phyloP scores from a whole-genome alignment of 2,797 vertebrate genomes.

The Petrocephalus sullivani region DNA sequence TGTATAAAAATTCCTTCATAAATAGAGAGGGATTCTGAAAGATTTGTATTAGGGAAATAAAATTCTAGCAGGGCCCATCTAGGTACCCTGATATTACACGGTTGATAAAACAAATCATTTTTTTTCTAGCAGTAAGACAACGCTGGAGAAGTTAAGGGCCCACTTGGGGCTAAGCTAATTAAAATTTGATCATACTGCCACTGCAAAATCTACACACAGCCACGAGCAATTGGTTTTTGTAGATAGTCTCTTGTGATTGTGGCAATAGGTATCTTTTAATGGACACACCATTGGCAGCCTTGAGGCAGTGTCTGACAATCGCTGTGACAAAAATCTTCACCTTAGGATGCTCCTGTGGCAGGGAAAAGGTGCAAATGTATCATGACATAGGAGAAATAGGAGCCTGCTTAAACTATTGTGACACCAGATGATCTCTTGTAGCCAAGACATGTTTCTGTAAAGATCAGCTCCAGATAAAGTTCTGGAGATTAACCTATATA shows the following conservation, averaged over 20 bases:
- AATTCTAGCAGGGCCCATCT: neutral
- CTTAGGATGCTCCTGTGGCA: neutral
- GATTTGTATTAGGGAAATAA: neutral
- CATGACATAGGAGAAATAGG: neutral
- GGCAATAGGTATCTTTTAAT: conserved; percentile 9
- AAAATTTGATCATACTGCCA: conserved; percentile 3
- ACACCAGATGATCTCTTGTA: neutral
- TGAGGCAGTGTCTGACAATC: neutral
- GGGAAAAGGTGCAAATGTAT: neutral
- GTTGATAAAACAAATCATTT: neutral
- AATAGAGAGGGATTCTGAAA: neutral
- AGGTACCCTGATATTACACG: neutral
- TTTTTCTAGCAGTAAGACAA: neutral
- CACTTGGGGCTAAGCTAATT: conserved; percentile 1
- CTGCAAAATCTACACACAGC: neutral
- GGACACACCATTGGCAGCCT: neutral
- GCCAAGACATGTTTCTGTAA: neutral
- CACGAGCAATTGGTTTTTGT: neutral
- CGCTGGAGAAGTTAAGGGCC: neutral
- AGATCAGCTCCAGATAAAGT: neutral
- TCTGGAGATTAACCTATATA: neutral
- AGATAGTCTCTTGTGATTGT: neutral
- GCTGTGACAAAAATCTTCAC: neutral
- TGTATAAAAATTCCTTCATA: neutral
- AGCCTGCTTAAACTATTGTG: neutral